Percentiles rank a stretch among this genome's conserved stretches.
Evolutionary conservation across 2,113 vertebrate species (phyloP).

Genomic region (Thinocorus orbignyianus): DNA sequence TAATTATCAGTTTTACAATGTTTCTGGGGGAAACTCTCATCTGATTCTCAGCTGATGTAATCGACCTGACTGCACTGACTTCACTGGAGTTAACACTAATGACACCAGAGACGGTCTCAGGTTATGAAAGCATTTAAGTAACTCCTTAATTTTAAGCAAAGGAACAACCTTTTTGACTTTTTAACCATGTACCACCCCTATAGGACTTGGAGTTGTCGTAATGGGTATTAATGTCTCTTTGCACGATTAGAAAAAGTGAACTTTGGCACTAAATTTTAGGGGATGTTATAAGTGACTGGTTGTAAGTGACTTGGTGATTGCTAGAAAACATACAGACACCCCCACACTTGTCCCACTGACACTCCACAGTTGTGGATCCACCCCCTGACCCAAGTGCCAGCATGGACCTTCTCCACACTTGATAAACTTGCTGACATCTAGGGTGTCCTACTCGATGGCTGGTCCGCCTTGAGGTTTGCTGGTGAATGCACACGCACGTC

Average conservation of each 20-base stretch:
- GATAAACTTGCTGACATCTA: neutral
- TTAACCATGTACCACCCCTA: neutral
- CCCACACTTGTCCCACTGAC: neutral
- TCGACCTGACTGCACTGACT: neutral
- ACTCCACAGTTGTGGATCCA: neutral
- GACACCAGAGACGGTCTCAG: neutral
- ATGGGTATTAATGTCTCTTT: neutral
- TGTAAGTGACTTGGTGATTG: accelerated
- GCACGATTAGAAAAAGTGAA: neutral
- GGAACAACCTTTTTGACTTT: neutral
- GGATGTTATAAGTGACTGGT: neutral
- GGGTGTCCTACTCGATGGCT: neutral
- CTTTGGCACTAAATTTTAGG: neutral
- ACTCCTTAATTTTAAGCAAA: neutral
- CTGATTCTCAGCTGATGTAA: neutral
- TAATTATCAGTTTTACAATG: neutral
- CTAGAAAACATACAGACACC: neutral
- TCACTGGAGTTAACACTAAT: neutral
- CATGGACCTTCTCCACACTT: neutral
- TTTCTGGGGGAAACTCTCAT: neutral
- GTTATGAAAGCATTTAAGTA: neutral
- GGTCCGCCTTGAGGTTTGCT: neutral
- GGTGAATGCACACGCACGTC: neutral
- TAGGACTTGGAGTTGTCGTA: neutral
- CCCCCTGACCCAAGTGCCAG: neutral